phyloP scores from a whole-genome alignment of 2,797 vertebrate species.

The Acestrorhynchus altus region DNA sequence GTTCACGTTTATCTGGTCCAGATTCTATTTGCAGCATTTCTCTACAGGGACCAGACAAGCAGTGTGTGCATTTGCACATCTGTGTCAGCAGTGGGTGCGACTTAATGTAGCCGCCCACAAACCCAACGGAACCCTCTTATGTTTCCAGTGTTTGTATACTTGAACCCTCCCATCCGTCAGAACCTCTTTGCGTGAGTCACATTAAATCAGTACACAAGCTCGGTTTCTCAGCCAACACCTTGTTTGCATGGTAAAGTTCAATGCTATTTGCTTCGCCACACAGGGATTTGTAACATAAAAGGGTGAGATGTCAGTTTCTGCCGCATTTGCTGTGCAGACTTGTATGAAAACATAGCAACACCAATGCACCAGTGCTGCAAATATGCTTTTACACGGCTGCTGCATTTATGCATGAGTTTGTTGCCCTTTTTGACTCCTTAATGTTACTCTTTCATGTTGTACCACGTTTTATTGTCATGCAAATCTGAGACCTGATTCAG shows the following conservation, averaged over 20 bases:
- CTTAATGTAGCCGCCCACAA: too few relatives aligned
- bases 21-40: too few relatives aligned
- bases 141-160: background rate
- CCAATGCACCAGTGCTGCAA: too few relatives aligned
- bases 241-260: conserved; percentile 9
- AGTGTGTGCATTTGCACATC: too few relatives aligned
- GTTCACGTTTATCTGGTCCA: too few relatives aligned
- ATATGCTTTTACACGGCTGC: background rate
- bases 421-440: background rate
- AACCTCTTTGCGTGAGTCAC: background rate
- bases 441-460: conserved; percentile 3
- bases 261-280: background rate
- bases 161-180: background rate
- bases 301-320: background rate
- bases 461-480: background rate
- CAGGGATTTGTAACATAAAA: background rate
- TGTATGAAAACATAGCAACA: conserved; percentile 2
- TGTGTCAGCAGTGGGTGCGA: too few relatives aligned
- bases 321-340: background rate
- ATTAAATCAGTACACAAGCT: background rate
- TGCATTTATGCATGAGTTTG: background rate
- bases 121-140: background rate
- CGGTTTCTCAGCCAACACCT: background rate
- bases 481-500: background rate
- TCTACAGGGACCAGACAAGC: too few relatives aligned